A percentile compares a stretch with the other conserved stretches of the same genome.
Evolutionary conservation across 2,888 invertebrate species (phyloP).

Genomic region (Hypomecis atomaria): DNA sequence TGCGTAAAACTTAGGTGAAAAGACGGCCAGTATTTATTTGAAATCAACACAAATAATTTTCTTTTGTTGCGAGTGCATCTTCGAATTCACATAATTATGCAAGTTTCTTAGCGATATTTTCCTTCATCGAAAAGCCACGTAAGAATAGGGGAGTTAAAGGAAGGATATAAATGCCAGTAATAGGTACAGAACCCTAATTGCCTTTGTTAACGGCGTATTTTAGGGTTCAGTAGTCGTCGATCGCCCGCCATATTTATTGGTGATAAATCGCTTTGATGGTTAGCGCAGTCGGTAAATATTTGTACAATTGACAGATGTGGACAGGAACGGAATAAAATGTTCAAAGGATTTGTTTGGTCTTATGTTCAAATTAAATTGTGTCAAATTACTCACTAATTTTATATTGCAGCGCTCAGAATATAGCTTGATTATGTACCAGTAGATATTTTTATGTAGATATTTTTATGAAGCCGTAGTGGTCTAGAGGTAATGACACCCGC

Average conservation of each 20-base stretch:
- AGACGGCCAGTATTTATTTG: no score
- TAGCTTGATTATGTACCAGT: no score
- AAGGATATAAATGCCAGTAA: slow-evolving; percentile 6
- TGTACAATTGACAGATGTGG: slow-evolving; percentile 19
- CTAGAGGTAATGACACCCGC: no score
- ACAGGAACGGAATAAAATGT: slow-evolving; percentile 3
- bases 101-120: no score
- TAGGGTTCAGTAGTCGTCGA: slow-evolving; percentile 56
- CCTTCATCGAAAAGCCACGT: neutral
- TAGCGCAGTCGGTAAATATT: slow-evolving; percentile 32
- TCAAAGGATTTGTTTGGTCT: slow-evolving; percentile 5
- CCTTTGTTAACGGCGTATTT: slow-evolving; percentile 59
- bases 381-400: no score
- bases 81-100: no score
- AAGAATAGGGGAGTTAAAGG: slow-evolving; percentile 16
- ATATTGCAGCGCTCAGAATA: no score
- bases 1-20: no score
- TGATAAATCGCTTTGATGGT: slow-evolving; percentile 61
- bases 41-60: no score
- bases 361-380: neutral
- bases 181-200: slow-evolving; percentile 58
- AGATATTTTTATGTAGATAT: no score
- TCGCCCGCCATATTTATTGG: slow-evolving; percentile 59
- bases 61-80: no score
- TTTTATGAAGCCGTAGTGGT: no score